Evolutionary conservation across 2,888 invertebrate species (phyloP), one percentile per base, ranked within the genome.

Genomic region (Drosophila planitibia): DNA sequence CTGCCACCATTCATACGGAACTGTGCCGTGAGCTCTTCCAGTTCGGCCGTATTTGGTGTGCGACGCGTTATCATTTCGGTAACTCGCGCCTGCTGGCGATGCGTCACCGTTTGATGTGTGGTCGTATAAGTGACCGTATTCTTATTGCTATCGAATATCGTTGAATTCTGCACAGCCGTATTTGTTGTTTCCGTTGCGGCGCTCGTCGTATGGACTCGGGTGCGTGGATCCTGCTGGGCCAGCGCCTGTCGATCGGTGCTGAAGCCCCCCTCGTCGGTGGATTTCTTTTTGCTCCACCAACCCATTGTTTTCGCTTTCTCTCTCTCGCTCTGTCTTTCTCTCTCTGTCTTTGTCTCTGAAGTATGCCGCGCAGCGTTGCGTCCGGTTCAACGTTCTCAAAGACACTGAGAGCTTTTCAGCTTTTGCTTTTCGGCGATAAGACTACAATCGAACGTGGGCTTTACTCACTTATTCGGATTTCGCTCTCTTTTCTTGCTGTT

Each of bases 31-130:
- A 91, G 66, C 63, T 84, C 82, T 30, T 88, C 89, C 68, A 92
- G 35, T 49, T 92, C 92, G 41, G 82, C 82, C n/a, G 77, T 55
- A 5, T 82, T 91, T 10, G 92, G 91, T 6, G 92, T 91, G 25
- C 85, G 85, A 0, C 91, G 86, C 35, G 84, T 87, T n/a, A 70
- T 76, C 22, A 86, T 87, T 79, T 92, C 92, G 19, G 91, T 91
- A 16, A 92, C 74, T 7, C 77, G 72, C 5, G 92, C 92, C 35
- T 83, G 74, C 63, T 92, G 90, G 1, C 82, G 85, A 76, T 91
- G 91, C 79, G 91, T 92, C 81, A 92, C 91, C 69, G 92, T 92
- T 66, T 87, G 90, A 35, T 85, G 82, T 53, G 92, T 92, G 32
- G 91, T 82, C 28, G 70, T 76, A 30, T 73, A 89, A 16, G 85